Evolutionary conservation across 2,888 invertebrate species (phyloP).

Genomic region (Lamellibrachia columna): DNA sequence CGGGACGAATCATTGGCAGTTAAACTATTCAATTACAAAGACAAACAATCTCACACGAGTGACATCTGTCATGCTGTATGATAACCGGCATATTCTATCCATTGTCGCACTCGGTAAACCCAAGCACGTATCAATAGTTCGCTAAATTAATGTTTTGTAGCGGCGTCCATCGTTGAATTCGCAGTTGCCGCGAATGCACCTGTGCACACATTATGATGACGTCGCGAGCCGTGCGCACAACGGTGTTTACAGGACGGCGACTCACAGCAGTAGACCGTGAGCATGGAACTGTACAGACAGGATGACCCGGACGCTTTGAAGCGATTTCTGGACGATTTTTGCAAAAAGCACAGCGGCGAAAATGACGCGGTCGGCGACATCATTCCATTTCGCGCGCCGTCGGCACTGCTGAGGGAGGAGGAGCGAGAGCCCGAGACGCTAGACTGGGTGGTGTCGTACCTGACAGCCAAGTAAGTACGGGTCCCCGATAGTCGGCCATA

Average conservation of each 20-base stretch:
- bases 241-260: constrained; percentile 4
- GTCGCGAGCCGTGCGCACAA: neutral
- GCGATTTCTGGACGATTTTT: neutral
- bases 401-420: neutral
- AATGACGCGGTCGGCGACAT: neutral
- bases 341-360: neutral
- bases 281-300: neutral
- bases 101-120: neutral
- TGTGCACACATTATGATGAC: constrained; percentile 1
- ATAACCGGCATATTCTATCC: neutral
- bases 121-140: neutral
- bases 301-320: neutral
- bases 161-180: neutral
- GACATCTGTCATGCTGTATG: neutral
- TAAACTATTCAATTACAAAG: too few species aligned
- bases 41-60: neutral
- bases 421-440: neutral
- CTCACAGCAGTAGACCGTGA: neutral
- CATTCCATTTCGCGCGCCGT: neutral
- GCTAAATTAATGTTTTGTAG: neutral
- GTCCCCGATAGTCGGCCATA: neutral
- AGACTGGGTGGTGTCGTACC: neutral
- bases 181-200: neutral
- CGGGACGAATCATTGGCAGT: too few species aligned
- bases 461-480: neutral